These are phyloP conservation scores for Diaprepes abbreviatus DNA, from an alignment of 2,888 invertebrate species.

Conservation along the genomic window DNA sequence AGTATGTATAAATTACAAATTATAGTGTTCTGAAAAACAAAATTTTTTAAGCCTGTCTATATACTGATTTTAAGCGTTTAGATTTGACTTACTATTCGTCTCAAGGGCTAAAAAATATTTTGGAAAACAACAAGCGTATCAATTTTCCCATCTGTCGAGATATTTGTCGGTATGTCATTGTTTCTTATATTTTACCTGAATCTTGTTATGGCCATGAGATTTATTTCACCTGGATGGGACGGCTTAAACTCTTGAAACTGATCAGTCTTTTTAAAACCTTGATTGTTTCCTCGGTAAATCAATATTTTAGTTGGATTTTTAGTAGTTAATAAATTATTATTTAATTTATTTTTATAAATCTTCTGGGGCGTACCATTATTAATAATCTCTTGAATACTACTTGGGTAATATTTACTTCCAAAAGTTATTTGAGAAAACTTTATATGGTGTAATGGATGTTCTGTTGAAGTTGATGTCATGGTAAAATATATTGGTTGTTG, in stretches of 20 bases:
- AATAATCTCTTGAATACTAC: slow-evolving; percentile 63
- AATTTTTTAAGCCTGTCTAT: too few species aligned
- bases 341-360: background rate
- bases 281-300: background rate
- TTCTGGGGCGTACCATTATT: slow-evolving; percentile 52
- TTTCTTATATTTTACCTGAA: too few species aligned
- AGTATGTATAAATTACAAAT: too few species aligned
- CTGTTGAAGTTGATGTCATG: slow-evolving; percentile 52
- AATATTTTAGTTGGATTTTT: background rate
- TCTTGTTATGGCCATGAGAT: slow-evolving; percentile 76
- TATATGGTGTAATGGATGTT: slow-evolving; percentile 19
- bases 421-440: background rate
- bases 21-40: too few species aligned
- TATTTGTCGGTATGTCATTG: too few species aligned
- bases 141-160: too few species aligned
- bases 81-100: too few species aligned
- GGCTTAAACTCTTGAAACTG: slow-evolving; percentile 81
- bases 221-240: slow-evolving; percentile 80
- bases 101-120: too few species aligned
- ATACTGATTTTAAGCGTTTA: too few species aligned
- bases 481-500: slow-evolving; percentile 53
- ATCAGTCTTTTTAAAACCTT: slow-evolving; percentile 65
- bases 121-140: too few species aligned
- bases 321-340: background rate
- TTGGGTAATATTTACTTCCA: slow-evolving; percentile 54